Percentiles rank a stretch among this genome's conserved stretches.
phyloP scores from a whole-genome alignment of 2,888 invertebrate genomes.

The Ophioninae sp. region DNA sequence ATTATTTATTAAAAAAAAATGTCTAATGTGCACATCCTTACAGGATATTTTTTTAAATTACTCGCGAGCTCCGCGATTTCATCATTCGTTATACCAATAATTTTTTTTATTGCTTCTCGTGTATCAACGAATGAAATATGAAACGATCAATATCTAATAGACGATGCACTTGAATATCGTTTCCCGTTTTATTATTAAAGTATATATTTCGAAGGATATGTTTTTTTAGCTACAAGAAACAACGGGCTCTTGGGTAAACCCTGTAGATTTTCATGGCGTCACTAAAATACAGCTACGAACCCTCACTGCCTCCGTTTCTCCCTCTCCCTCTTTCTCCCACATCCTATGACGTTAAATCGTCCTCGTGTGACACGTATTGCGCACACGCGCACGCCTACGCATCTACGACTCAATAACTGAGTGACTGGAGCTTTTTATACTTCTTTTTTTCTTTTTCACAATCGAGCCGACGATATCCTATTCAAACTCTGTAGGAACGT shows the following conservation, averaged over 20 bases:
- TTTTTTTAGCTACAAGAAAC: not conserved
- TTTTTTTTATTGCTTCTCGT: too few species aligned
- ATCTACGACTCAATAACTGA: conserved; percentile 64
- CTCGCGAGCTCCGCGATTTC: too few species aligned
- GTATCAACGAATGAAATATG: not conserved
- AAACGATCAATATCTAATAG: not conserved
- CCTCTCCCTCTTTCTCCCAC: conserved; percentile 7
- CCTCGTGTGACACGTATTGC: conserved; percentile 59
- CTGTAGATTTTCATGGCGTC: conserved; percentile 22
- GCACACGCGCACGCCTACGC: conserved; percentile 68
- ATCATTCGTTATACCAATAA: too few species aligned
- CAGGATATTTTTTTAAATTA: too few species aligned
- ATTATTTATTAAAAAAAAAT: not conserved
- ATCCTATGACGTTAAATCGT: conserved; percentile 38
- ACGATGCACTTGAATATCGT: not conserved
- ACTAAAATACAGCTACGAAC: conserved; percentile 27
- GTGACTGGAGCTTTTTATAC: conserved; percentile 54
- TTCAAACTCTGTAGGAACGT: conserved; percentile 13
- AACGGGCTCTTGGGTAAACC: conserved; percentile 1
- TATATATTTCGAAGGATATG: not conserved
- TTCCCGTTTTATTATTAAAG: not conserved
- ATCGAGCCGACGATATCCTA: conserved; percentile 17
- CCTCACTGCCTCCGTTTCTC: conserved; percentile 3
- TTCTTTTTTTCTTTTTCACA: conserved; percentile 21
- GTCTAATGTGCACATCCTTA: not conserved